Base-by-base conservation (phyloP, 2,888 invertebrate species). In the Sphaerophoria taeniata region DNA sequence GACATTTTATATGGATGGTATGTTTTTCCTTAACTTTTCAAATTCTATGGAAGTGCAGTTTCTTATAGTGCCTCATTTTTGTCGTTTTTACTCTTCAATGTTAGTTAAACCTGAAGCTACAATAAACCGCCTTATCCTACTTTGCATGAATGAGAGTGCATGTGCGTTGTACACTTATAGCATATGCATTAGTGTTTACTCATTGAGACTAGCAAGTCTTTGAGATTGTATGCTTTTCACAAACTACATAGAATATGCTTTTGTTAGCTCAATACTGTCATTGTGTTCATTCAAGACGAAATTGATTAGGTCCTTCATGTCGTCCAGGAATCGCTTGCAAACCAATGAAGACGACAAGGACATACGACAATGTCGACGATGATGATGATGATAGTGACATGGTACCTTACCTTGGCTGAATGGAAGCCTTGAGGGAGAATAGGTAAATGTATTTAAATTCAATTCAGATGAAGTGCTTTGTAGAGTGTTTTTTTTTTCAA, bases 261-360 rank as follows among this genome's bases (percentile, higher is more conserved):
- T 24, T 36, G 24, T 11, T 53, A n/a, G 7, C 12, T 61, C 24
- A 24, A 56, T 36, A 12, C 45, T 56, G 61, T 72, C 36, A 73
- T 82, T 83, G 73, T 83, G 36, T 39, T 65, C 70, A 74, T 83
- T 74, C 70, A 83, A 58, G 83, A 45, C 70, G 70, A 83, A 83
- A 69, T 78, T 83, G 83, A 83, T 83, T 83, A 83, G 73, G 61
- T 78, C 70, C 78, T 65, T 78, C 47, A 70, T 74, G 73, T 63
- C 72, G 73, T 73, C 67, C 56, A 72, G 69, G 24, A 67, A 67
- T 56, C 70, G 49, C 65, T 70, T 70, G 63, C 24, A 24, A 24
- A 24, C 1, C 47, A 47, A 71, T 39, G 74, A 75, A 72, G 77
- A 61, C 61, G 1, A 24, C 24, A 24, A 24, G 24, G 1, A 2